A percentile compares a stretch with the other conserved stretches of the same genome.
Conservation (phyloP, 2,113 vertebrate species). For the Zapornia atra region DNA sequence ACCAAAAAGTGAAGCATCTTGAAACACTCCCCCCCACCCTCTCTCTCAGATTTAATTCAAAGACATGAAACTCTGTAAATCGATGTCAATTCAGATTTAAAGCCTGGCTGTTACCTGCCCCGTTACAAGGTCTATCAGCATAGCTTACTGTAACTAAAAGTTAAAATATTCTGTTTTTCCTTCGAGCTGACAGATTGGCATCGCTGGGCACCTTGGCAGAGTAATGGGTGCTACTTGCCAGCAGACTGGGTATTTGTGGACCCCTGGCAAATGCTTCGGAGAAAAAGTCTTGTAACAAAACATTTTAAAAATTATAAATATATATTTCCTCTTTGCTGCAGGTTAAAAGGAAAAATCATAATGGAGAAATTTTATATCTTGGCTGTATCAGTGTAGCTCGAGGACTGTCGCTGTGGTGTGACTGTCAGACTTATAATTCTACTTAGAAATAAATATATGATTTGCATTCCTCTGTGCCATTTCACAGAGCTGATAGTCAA, state of each 20-base stretch:
- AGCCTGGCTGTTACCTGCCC: constrained; percentile 39
- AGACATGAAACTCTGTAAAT: constrained; percentile 61
- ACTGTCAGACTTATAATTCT: not conserved
- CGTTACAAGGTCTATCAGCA: constrained; percentile 52
- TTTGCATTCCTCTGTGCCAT: constrained; percentile 33
- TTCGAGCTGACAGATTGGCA: not conserved
- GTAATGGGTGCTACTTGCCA: not conserved
- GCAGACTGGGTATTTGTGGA: not conserved
- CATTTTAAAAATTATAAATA: not conserved
- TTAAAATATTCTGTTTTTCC: constrained; percentile 48
- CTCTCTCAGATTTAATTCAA: constrained; percentile 41
- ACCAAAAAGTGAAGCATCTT: constrained; percentile 31
- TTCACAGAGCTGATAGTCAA: not conserved
- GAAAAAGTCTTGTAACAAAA: not conserved
- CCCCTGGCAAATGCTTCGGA: not conserved
- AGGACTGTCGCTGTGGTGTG: not conserved
- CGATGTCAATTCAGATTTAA: constrained; percentile 62
- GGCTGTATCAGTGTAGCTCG: not conserved
- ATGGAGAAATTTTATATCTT: not conserved
- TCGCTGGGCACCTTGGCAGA: constrained; percentile 10
- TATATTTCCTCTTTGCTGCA: not conserved
- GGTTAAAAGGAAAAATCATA: not conserved
- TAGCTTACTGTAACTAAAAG: constrained; percentile 55
- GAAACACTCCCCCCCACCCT: not conserved
- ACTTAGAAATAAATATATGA: not conserved